Conservation (phyloP, 2,113 vertebrate genomes). For the Epinephelus lanceolatus region DNA sequence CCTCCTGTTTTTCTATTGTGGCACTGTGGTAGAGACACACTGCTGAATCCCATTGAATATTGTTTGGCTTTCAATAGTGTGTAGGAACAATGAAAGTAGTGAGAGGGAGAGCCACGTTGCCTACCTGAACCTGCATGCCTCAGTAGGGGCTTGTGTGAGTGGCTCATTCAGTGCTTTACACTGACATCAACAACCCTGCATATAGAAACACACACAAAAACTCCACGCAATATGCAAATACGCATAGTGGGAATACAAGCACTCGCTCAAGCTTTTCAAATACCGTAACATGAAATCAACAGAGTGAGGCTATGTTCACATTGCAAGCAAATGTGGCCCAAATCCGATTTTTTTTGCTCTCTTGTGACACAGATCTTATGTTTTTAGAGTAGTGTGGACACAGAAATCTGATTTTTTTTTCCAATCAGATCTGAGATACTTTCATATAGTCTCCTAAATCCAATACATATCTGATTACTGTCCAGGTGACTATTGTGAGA, state of each 20-base stretch:
- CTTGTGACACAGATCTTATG: no score
- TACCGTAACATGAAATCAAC: constrained; percentile 5
- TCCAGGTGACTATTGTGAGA: no score
- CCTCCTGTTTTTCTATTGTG: constrained; percentile 39
- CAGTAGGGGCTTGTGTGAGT: constrained; percentile 29
- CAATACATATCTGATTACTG: no score
- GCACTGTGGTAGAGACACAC: constrained; percentile 1
- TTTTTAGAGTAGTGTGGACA: not conserved
- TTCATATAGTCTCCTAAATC: no score
- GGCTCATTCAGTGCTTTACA: constrained; percentile 38
- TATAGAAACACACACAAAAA: constrained; percentile 27
- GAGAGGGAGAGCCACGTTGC: constrained; percentile 10
- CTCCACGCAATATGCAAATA: constrained; percentile 8
- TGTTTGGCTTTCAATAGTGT: constrained; percentile 35
- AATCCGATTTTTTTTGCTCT: no score
- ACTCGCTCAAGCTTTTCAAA: constrained; percentile 20
- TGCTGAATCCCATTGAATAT: constrained; percentile 36
- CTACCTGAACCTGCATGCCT: constrained; percentile 38
- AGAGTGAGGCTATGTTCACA: not conserved
- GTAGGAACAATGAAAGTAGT: constrained; percentile 42
- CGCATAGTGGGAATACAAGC: not conserved
- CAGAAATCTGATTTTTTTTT: not conserved
- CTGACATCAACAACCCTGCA: constrained; percentile 32
- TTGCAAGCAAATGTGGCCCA: not conserved
- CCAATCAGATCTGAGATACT: not conserved